Base-by-base conservation (phyloP, 2,888 invertebrate species). In the Aphodius granarius region DNA sequence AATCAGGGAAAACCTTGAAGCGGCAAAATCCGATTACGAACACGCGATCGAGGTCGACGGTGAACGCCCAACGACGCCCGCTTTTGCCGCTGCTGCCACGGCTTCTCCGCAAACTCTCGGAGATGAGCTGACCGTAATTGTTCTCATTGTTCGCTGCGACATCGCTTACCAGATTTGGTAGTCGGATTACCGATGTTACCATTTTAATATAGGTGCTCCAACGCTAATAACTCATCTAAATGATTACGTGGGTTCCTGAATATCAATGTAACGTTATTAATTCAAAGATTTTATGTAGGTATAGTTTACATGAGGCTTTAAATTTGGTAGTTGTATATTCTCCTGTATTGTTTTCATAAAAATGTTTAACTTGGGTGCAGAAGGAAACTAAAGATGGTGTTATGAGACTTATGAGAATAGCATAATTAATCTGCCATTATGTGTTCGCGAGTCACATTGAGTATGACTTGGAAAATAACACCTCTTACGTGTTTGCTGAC, bases 1-100 rank as follows among this genome's bases (percentile, higher is more conserved):
- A 80, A 80, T 80, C 80, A 80, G 78, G 76, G 79, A 78, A 75
- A 80, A 81, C 81, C 81, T 81, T 81, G 81, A 80, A 81, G 80
- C 79, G 79, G 79, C 80, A 80, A 80, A 80, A 81, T 80, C 81
- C 78, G 80, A 81, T 81, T 81, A 80, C 79, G 78, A 77, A 78
- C 76, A 72, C 75, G 78, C 78, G 79, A 81, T 80, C 80, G 80
- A 81, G 80, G 80, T 81, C 73, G 73, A 17, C 73, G 66, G 73
- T 73, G 73, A 73, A 73, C 73, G 73, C 73, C 73, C 73, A 73
- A 73, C 66, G 18, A 43, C 43, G 43, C 43, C 43, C 3, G 43
- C 43, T 43, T 43, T 43, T 43, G 43, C 43, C 13, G 43, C 43
- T 13, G 43, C 43, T 13, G 43, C 43, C 43, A 13, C 43, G 43